phyloP scores from a whole-genome alignment of 2,797 vertebrate genomes.

The Rhabdophis nuchalis region DNA sequence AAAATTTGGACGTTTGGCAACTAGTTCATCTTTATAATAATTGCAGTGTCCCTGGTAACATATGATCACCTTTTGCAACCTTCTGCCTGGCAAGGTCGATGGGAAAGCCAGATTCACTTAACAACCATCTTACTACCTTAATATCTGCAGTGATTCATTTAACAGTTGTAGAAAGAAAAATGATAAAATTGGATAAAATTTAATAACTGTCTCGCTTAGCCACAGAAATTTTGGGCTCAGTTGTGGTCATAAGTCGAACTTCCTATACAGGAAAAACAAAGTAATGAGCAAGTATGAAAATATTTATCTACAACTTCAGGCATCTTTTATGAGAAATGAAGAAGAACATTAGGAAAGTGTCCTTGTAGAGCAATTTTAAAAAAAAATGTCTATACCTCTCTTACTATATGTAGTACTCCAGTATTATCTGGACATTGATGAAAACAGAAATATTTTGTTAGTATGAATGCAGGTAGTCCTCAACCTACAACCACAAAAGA shows the following conservation, averaged over 20 bases:
- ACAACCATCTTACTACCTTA: background rate
- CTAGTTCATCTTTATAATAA: background rate
- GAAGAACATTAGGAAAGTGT: background rate
- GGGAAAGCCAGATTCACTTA: background rate
- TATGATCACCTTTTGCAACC: background rate
- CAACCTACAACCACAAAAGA: background rate
- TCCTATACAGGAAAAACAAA: background rate
- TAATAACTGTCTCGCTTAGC: background rate
- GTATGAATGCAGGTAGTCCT: background rate
- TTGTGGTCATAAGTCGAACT: background rate
- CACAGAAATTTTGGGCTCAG: background rate
- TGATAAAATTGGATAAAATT: background rate
- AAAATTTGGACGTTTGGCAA: background rate
- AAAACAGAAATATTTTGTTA: background rate
- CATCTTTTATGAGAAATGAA: background rate
- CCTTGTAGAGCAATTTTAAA: background rate
- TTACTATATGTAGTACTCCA: background rate
- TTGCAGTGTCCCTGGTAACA: background rate
- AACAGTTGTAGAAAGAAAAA: background rate
- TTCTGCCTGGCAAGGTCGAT: background rate
- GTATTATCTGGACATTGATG: background rate
- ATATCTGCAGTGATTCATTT: background rate
- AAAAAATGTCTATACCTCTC: background rate
- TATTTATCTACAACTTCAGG: background rate
- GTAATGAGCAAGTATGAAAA: background rate